Evolutionary conservation across 2,888 invertebrate species (phyloP).

Genomic region (Catotricha subobsoleta): DNA sequence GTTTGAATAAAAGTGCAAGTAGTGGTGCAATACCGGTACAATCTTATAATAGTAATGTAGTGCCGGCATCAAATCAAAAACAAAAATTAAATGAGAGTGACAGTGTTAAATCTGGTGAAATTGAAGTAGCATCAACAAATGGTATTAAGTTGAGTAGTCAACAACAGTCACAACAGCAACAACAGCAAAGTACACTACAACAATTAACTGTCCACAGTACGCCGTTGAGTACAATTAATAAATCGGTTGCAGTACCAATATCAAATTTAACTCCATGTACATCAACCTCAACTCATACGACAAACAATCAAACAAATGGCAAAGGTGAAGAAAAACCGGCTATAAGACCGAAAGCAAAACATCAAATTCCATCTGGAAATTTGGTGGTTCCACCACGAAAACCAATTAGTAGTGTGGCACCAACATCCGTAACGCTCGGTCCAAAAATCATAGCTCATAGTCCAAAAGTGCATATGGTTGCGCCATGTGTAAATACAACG

Average conservation of each 20-base stretch:
- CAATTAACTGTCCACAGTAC: slow-evolving; percentile 38
- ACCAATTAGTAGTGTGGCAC: slow-evolving; percentile 73
- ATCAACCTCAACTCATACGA: slow-evolving; percentile 15
- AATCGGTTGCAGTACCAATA: slow-evolving; percentile 24
- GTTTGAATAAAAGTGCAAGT: slow-evolving; percentile 23
- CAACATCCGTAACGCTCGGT: slow-evolving; percentile 41
- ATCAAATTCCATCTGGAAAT: slow-evolving; percentile 19
- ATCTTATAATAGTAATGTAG: too few species aligned
- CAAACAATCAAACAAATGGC: slow-evolving; percentile 2
- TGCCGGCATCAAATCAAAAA: background rate
- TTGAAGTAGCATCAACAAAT: slow-evolving; percentile 8
- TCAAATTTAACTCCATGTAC: slow-evolving; percentile 17
- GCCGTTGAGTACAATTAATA: slow-evolving; percentile 30
- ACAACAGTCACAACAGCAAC: slow-evolving; percentile 12
- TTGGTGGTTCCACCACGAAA: slow-evolving; percentile 41
- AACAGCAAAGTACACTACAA: slow-evolving; percentile 17
- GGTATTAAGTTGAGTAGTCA: background rate
- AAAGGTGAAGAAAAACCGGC: slow-evolving; percentile 14
- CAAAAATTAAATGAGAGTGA: slow-evolving; percentile 15
- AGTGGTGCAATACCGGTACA: slow-evolving; percentile 8
- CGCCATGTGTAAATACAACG: slow-evolving; percentile 23
- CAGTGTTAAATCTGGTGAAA: slow-evolving; percentile 16
- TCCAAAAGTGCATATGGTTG: slow-evolving; percentile 32
- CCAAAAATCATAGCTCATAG: slow-evolving; percentile 28
- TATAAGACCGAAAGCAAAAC: slow-evolving; percentile 25